Conservation (phyloP, 2,113 vertebrate genomes). For the Gracilinanus agilis region DNA sequence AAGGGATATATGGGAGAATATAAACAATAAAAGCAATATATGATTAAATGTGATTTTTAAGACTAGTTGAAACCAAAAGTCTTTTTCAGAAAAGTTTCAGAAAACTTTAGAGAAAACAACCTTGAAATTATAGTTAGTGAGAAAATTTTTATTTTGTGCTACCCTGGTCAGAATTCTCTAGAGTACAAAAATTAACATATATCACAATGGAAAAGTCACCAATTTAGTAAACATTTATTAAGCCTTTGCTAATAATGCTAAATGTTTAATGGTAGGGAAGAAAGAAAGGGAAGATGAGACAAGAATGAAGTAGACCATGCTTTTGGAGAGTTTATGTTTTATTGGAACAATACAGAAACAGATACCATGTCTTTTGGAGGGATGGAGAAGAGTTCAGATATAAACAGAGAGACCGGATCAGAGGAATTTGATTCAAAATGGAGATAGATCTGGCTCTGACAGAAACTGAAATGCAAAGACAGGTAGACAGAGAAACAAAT, state of each 20-base stretch:
- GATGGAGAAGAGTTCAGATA: not conserved
- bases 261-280: not conserved
- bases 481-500: not conserved
- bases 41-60: not conserved
- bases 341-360: not conserved
- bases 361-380: not conserved
- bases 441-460: not conserved
- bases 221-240: not conserved
- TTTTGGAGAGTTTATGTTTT: not conserved
- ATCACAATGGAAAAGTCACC: not conserved
- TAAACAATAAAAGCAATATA: conserved; percentile 10
- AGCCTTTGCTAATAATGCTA: not conserved
- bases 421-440: not conserved
- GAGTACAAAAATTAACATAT: not conserved
- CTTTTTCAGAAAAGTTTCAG: conserved; percentile 44
- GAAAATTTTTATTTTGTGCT: conserved; percentile 30
- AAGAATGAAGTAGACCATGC: not conserved
- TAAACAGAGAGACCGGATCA: not conserved
- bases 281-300: not conserved
- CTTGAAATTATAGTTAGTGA: conserved; percentile 9
- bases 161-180: conserved; percentile 24
- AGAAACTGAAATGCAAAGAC: not conserved
- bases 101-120: conserved; percentile 26
- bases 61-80: not conserved
- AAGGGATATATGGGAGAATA: not conserved